Base-by-base conservation (phyloP, 2,888 invertebrate species). In the Tetragonula carbonaria region DNA sequence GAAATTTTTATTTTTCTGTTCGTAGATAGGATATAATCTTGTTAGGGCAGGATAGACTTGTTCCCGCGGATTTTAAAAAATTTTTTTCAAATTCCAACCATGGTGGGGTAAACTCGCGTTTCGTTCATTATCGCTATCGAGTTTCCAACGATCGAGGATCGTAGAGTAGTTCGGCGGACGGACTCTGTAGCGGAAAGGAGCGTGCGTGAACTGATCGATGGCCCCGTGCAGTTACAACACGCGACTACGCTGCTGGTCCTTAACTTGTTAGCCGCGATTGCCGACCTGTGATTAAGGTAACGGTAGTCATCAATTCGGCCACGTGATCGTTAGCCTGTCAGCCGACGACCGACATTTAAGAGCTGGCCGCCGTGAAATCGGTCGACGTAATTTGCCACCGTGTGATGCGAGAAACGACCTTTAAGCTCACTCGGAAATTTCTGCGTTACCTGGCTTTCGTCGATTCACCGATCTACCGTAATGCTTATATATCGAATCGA, bases 271-370 rank as follows among this genome's bases (percentile, higher is more conserved):
- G 88, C 87, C 86, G 83, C 84, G 89, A 90, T 86, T 75, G 90
- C 90, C 90, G 89, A 88, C 88, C 90, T 87, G 90, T 91, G 90
- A 91, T 91, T 91, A 91, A 91, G 87, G 89, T 91, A 91, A 91
- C 91, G 91, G 91, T 91, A 89, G 88, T 90, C 91, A 87, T 91
- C 89, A 87, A 90, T 91, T 90, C 85, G 88, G 88, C 90, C 90
- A 87, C 90, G 90, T 90, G 91, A 91, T 90, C 87, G 88, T 89
- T 89, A 87, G 87, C 86, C 88, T 87, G 88, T 88, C 91, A 90
- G 89, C 86, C 84, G 90, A 87, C 88, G 90, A 86, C 90, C 91
- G 90, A 91, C 90, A 90, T 90, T 91, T 88, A 90, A 91, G 87
- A 84, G 84, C 80, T 85, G 78, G 85, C 82, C 84, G 88, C 88